Evolutionary conservation across 1,140 invertebrate species (phyloP).

Genomic region (Lordiphosa stackelbergi): DNA sequence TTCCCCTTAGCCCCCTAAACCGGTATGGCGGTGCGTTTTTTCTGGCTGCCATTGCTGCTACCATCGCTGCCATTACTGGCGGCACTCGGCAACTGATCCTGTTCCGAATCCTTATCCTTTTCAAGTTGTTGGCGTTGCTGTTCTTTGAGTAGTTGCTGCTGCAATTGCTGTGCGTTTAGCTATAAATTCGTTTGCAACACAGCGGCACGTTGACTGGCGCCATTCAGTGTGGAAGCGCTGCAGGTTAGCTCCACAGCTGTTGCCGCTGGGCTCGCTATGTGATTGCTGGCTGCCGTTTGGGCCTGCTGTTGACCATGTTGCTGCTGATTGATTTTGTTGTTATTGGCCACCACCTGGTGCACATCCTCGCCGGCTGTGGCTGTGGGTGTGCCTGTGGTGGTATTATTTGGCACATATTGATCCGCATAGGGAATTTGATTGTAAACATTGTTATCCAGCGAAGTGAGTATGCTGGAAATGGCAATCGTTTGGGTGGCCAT

Average conservation of each 20-base stretch:
- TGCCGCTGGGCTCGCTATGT: conserved; percentile 19
- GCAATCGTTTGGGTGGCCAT: conserved; percentile 76
- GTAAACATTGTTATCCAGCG: conserved; percentile 64
- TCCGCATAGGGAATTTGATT: conserved; percentile 76
- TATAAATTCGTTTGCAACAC: conserved; percentile 71
- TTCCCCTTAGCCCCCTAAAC: conserved; percentile 31
- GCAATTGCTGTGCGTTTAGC: conserved; percentile 71
- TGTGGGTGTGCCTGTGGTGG: conserved; percentile 33
- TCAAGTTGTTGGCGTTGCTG: conserved; percentile 46
- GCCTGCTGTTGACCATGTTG: conserved; percentile 48
- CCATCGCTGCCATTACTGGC: conserved; percentile 51
- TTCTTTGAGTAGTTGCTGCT: conserved; percentile 58
- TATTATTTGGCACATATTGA: conserved; percentile 76
- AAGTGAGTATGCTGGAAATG: conserved; percentile 68
- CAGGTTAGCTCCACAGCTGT: conserved; percentile 4
- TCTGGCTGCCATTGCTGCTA: conserved; percentile 38
- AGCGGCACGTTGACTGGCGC: conserved; percentile 37
- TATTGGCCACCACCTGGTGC: conserved; percentile 66
- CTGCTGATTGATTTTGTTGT: conserved; percentile 75
- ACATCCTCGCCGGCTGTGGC: conserved; percentile 16
- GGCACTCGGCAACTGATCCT: conserved; percentile 28
- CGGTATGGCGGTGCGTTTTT: conserved; percentile 69
- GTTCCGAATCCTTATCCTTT: conserved; percentile 13
- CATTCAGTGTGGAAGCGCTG: conserved; percentile 11
- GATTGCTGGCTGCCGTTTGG: conserved; percentile 35